phyloP scores from a whole-genome alignment of 2,113 vertebrate species.

The Charadrius vociferus region DNA sequence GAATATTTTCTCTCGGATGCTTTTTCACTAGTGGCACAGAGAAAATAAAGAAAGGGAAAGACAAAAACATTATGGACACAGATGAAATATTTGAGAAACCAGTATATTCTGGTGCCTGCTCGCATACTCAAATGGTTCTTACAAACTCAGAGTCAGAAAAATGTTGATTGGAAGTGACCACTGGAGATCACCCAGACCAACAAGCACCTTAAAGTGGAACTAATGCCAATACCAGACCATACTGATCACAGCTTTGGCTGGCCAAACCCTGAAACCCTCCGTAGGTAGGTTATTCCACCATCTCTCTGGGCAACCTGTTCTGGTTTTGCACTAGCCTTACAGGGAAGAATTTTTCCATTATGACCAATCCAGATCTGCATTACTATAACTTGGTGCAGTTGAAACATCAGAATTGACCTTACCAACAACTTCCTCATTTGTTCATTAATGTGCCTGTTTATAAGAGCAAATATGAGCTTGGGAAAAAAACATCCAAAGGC shows the following conservation, averaged over 20 bases:
- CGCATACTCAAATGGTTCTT: background rate
- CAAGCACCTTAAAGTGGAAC: background rate
- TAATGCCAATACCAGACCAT: background rate
- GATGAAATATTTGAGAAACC: background rate
- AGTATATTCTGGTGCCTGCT: background rate
- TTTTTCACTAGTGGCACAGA: background rate
- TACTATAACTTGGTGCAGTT: background rate
- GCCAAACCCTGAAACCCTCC: background rate
- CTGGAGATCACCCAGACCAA: background rate
- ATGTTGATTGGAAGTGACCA: background rate
- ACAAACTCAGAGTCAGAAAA: background rate
- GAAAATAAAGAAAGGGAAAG: background rate
- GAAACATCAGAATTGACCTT: background rate
- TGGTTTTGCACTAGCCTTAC: background rate
- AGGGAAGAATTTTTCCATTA: background rate
- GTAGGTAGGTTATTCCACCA: background rate
- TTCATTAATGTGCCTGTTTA: background rate
- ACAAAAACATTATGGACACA: background rate
- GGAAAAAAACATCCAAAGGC: background rate
- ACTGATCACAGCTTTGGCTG: background rate
- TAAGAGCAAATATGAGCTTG: background rate
- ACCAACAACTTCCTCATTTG: background rate
- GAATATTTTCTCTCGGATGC: background rate
- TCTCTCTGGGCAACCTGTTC: background rate
- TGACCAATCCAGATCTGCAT: background rate